Percentiles rank a stretch among this genome's conserved stretches.
phyloP scores from a whole-genome alignment of 2,113 vertebrate genomes.

The Xenopus tropicalis region UCB_Xtro_10.0 CM004449.2:17336001-17336500 shows the following conservation, averaged over 20 bases:
- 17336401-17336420: too few relatives aligned
- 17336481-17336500: too few relatives aligned
- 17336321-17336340: neutral
- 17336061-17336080: constrained; percentile 20
- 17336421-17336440: too few relatives aligned
- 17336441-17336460: too few relatives aligned
- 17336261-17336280: neutral
- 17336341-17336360: too few relatives aligned
- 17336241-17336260: neutral
- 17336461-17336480: too few relatives aligned
- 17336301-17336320: neutral
- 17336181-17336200: neutral
- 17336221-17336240: neutral
- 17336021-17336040: constrained; percentile 35
- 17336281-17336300: neutral
- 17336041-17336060: constrained; percentile 23
- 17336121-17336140: neutral
- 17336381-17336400: too few relatives aligned
- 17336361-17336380: too few relatives aligned
- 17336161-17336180: neutral
- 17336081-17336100: constrained; percentile 27
- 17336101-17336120: neutral
- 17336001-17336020: constrained; percentile 36
- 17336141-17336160: neutral
- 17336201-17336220: neutral